Evolutionary conservation across 2,113 vertebrate genomes (phyloP), one percentile per base, ranked within the genome.

Genomic region (Pogonocichla stellata): DNA sequence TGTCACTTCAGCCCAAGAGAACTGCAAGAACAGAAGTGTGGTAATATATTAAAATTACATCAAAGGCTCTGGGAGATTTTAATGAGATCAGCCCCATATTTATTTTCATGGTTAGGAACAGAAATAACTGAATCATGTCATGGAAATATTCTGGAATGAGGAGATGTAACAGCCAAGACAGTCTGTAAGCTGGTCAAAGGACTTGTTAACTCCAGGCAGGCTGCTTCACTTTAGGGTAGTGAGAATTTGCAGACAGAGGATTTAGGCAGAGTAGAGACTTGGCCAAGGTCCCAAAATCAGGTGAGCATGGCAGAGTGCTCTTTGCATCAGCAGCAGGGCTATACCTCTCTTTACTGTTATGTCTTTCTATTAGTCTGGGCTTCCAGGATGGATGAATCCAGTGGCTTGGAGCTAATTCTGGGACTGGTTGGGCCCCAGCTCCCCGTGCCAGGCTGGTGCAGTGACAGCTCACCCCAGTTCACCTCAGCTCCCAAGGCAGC

Each of bases 1-100:
- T 96, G 96, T 95, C 96, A 90, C 72, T 93, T 94, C 75, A 92
- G 92, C 94, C 93, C 94, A 67, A 69, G 96, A 96, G 95, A 95
- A 57, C 90, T 94, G 75, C 64, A 79, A 74, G 81, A 94, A 62
- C 61, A 81, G 72, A 80, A 93, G 16, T 84, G 80, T 66, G 45
- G 64, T 86, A 88, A 92, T 83, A 24, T 53, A 86, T 93, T 96
- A 96, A 97, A 95, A 96, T 94, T 93, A 81, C 83, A 94, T 96
- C 93, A 96, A 96, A 97, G 75, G 83, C 86, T 96, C 86, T 54
- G 72, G 77, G 86, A 95, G 77, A 60, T 34, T 90, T 94, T 95
- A 96, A 95, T 96, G 93, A 95, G 93, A 90, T 92, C 95, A 84
- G 88, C 36, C 65, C 77, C 34, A n/a, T 83, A 84, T 90, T 97